A percentile compares a stretch with the other conserved stretches of the same genome.
These are phyloP conservation scores for Mylabris sibirica DNA, from an alignment of 2,888 invertebrate genomes.

Conservation along the genomic window DNA sequence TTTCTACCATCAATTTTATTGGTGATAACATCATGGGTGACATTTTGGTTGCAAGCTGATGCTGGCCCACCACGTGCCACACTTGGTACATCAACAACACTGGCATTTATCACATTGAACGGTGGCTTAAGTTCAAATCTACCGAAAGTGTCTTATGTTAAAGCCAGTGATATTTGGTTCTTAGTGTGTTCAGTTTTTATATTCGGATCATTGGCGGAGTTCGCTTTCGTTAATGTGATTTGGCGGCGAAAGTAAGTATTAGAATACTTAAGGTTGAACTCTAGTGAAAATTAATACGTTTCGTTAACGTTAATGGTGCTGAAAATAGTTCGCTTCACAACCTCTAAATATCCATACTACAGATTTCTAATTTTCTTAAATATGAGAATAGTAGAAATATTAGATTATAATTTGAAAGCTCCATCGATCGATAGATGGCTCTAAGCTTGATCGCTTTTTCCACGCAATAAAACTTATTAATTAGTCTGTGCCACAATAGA, in stretches of 20 bases:
- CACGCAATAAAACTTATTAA: too few species aligned
- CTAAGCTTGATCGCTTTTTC: too few species aligned
- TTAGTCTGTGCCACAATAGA: too few species aligned
- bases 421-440: too few species aligned
- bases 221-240: slow-evolving; percentile 88
- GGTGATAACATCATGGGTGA: slow-evolving; percentile 88
- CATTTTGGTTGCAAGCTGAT: slow-evolving; percentile 88
- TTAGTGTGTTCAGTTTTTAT: slow-evolving; percentile 84
- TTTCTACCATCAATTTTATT: slow-evolving; percentile 87
- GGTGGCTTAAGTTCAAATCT: slow-evolving; percentile 84
- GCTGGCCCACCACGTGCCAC: slow-evolving; percentile 84
- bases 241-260: slow-evolving; percentile 79
- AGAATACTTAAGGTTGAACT: neutral
- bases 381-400: too few species aligned
- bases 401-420: too few species aligned
- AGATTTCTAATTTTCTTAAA: too few species aligned
- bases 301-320: too few species aligned
- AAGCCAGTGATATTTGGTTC: slow-evolving; percentile 91
- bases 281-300: too few species aligned
- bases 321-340: too few species aligned
- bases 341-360: too few species aligned
- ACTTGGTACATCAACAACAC: slow-evolving; percentile 82
- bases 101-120: slow-evolving; percentile 87
- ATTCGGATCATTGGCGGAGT: slow-evolving; percentile 86
- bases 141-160: slow-evolving; percentile 89